Conservation (phyloP, 2,797 vertebrate species). For the Myripristis murdjan region DNA sequence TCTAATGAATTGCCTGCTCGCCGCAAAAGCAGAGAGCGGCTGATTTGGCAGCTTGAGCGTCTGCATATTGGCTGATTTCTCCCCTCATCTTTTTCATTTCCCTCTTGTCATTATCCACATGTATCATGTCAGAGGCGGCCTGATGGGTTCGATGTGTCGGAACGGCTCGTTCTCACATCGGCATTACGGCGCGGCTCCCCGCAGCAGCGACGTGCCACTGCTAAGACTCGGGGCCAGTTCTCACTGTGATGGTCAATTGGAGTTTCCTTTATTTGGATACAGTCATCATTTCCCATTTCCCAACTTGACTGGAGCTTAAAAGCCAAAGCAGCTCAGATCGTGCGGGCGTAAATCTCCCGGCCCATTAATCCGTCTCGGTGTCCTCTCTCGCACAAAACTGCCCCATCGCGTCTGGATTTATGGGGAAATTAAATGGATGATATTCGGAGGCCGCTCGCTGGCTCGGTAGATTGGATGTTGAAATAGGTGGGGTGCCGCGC, state of each 20-base stretch:
- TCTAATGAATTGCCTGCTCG: conserved; percentile 58
- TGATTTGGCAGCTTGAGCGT: conserved; percentile 55
- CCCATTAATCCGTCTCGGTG: conserved; percentile 86
- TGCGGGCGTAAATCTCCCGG: conserved; percentile 85
- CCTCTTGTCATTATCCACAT: conserved; percentile 74
- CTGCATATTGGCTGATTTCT: conserved; percentile 57
- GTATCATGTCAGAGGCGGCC: conserved; percentile 60
- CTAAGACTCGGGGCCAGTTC: conserved; percentile 72
- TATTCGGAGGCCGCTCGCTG: conserved; percentile 68
- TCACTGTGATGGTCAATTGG: conserved; percentile 86
- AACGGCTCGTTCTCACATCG: conserved; percentile 66
- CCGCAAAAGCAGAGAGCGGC: conserved; percentile 67
- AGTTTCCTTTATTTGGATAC: conserved; percentile 86
- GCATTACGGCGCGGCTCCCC: conserved; percentile 59
- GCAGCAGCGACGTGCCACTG: conserved; percentile 52
- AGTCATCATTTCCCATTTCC: conserved; percentile 86
- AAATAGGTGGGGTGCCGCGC: conserved; percentile 69
- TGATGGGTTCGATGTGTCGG: conserved; percentile 75
- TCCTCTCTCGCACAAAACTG: conserved; percentile 78
- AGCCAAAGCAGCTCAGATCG: conserved; percentile 88
- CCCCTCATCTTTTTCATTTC: conserved; percentile 72
- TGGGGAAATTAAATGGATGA: conserved; percentile 85
- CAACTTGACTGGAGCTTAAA: conserved; percentile 88
- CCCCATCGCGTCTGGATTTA: conserved; percentile 80
- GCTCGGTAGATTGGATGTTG: conserved; percentile 73